phyloP scores from a whole-genome alignment of 1,140 invertebrate species.

The Zaprionus camerounensis region DNA sequence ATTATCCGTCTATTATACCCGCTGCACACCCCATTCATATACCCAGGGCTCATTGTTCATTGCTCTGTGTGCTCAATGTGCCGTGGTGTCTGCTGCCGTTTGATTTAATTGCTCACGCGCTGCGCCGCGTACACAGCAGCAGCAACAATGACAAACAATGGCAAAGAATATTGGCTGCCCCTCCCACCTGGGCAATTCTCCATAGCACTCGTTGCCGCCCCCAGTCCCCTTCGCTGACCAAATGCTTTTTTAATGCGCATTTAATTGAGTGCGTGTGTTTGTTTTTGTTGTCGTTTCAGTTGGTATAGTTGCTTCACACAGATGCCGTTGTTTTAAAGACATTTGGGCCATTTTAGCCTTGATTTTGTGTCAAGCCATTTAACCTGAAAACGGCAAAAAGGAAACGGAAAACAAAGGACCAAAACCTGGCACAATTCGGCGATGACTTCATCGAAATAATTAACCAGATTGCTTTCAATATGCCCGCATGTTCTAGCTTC shows the following conservation, averaged over 20 bases:
- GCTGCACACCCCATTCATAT: neutral
- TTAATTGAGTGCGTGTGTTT: conserved; percentile 78
- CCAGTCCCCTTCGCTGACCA: conserved; percentile 14
- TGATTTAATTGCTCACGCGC: conserved; percentile 80
- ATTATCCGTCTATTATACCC: conserved; percentile 18
- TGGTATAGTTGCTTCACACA: conserved; percentile 7
- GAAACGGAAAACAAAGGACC: conserved; percentile 14
- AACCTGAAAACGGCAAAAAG: conserved; percentile 53
- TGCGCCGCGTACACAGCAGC: conserved; percentile 24
- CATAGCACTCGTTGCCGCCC: neutral
- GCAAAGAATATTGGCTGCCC: conserved; percentile 33
- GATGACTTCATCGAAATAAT: conserved; percentile 78
- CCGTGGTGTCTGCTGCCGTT: conserved; percentile 74
- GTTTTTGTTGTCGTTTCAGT: conserved; percentile 7
- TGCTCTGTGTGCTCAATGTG: conserved; percentile 66
- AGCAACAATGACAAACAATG: conserved; percentile 36
- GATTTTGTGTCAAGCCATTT: conserved; percentile 72
- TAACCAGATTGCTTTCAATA: conserved; percentile 58
- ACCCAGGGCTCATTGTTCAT: conserved; percentile 1
- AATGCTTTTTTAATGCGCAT: conserved; percentile 81
- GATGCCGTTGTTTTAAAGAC: conserved; percentile 12
- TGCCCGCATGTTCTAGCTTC: neutral
- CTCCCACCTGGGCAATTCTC: conserved; percentile 27
- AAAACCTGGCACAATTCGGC: conserved; percentile 54
- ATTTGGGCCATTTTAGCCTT: conserved; percentile 19